Evolutionary conservation across 2,797 vertebrate genomes (phyloP), one percentile per base, ranked within the genome.

Genomic region (Spondyliosoma cantharus): DNA sequence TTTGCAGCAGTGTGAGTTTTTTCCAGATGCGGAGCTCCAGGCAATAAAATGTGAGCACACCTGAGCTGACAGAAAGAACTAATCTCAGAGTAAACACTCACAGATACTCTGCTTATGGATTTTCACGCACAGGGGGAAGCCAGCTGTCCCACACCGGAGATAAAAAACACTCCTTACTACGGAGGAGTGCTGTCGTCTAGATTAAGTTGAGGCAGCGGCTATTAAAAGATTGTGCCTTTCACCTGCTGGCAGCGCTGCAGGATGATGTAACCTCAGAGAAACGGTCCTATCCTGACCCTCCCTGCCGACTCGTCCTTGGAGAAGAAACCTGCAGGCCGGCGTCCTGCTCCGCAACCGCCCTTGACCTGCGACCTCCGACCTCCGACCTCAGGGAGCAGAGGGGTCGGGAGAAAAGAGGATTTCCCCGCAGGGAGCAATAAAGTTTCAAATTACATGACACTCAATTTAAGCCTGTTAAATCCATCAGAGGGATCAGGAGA

Each of bases 401-500:
- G 32, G 82, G 61, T 74, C 68, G 13, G 8, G 60, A 66, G 74
- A 17, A 66, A 80, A 69, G 76, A 83, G 71, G 85, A 82, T 19
- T 90, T 81, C 11, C n/a, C 84, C n/a, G 24, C 71, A 65, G 76
- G 83, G 53, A 82, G 85, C 78, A 79, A 81, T 50, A 42, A 82
- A 60, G 88, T 90, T 89, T 87, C 71, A 82, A 49, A 86, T 71
- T 50, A 81, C 86, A 81, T 64, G 77, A 87, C 86, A 84, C 37
- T 64, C 84, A 77, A 78, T 84, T 77, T 81, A 87, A 91, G 82
- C 84, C 81, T 74, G 86, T 92, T 63, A 90, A 90, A 83, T 80
- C 81, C 77, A 87, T 65, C 84, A 82, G 77, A 67, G 84, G 84
- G 85, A 61, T 76, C 60, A 71, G 76, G 50, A 2, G 66, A 2